Evolutionary conservation across 2,797 vertebrate genomes (phyloP).

Genomic region (Acanthurus tractus): DNA sequence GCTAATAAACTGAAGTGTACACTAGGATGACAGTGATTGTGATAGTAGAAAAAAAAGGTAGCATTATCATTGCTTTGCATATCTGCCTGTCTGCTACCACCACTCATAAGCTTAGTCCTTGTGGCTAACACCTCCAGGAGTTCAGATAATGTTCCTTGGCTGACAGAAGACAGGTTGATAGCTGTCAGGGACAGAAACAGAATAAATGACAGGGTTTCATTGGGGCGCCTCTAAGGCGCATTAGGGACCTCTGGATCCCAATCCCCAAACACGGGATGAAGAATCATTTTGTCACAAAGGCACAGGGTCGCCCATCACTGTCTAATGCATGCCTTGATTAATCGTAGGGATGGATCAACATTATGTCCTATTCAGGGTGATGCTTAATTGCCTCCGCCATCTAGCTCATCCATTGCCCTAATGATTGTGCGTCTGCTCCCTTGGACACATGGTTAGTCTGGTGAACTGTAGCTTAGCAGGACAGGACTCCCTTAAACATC

Average conservation of each 20-base stretch:
- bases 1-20: constrained; percentile 6
- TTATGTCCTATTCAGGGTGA: constrained; percentile 97
- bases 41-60: constrained; percentile 78
- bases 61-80: constrained; percentile 95
- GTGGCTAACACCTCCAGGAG: constrained; percentile 93
- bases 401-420: constrained; percentile 96
- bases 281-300: constrained; percentile 99
- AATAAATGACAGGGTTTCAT: constrained; percentile 98
- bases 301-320: constrained; percentile 97
- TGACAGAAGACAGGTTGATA: constrained; percentile 96
- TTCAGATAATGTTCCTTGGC: constrained; percentile 98
- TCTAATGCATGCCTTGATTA: constrained; percentile 99
- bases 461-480: constrained; percentile 64
- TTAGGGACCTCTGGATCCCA: constrained; percentile 93
- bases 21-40: constrained; percentile 24
- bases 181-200: constrained; percentile 95
- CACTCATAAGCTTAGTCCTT: constrained; percentile 92
- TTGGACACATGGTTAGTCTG: constrained; percentile 91
- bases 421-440: constrained; percentile 93
- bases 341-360: constrained; percentile 98
- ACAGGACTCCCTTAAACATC: constrained; percentile 69
- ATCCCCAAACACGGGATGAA: constrained; percentile 94
- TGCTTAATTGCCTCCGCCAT: constrained; percentile 93
- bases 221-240: constrained; percentile 97
- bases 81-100: constrained; percentile 93